Base-by-base conservation (phyloP, 2,113 vertebrate species). In the Indicator maculatus region DNA sequence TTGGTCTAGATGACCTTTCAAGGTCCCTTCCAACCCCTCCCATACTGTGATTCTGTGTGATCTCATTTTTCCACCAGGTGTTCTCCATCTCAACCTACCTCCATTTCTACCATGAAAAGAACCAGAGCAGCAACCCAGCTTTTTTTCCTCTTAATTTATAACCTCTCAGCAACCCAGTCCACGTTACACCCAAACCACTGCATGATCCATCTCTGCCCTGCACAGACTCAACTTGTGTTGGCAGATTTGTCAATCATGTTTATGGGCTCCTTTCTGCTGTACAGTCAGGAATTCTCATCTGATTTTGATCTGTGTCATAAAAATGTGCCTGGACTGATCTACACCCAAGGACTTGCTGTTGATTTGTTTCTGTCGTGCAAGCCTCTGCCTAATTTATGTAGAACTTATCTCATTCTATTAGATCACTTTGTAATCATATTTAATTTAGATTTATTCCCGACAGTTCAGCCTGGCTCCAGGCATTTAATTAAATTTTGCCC, bases 401-500 rank as follows among this genome's bases (percentile, higher is more conserved):
- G 92, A 87, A 89, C 95, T 97, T 94, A 95, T 92, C 90, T 93
- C 96, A 97, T 97, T 96, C 93, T 97, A 97, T 96, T 88, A 91
- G 95, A 95, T 97, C 94, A 93, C 70, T 86, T 96, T 91, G 88
- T 95, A 96, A 97, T 97, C 90, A 95, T 94, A 89, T 96, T 96
- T 98, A 98, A 97, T 97, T 97, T 96, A 98, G 97, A 97, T 96
- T 97, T 97, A 97, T 94, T 89, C 89, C n/a, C 5, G 79, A 86
- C 95, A 94, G 96, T 80, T 96, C 93, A 95, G 93, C 88, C 41
- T 96, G 89, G 83, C 95, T 97, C 39, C 63, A 90, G 96, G 93
- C 95, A 92, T 90, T 97, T 97, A 96, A 97, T 97, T 97, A 97
- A 95, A 89, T 97, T 95, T 96, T 70, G 90, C 64, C 89, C 89